Base-by-base conservation (phyloP, 1,140 invertebrate species). In the Sminthurides bifidus region DNA sequence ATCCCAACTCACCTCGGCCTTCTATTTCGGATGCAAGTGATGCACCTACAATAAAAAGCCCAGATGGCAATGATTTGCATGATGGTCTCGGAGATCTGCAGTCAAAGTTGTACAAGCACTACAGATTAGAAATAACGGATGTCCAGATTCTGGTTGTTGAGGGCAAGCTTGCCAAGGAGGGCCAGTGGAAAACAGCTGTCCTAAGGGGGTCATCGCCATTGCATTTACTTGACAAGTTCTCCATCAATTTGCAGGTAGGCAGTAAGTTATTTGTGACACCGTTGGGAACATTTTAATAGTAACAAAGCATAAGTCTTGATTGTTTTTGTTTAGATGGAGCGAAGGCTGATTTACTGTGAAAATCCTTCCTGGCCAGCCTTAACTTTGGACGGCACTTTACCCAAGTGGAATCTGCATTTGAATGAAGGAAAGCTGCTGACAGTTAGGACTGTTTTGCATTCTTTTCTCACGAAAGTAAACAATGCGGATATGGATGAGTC, bases 151-250 rank as follows among this genome's bases (percentile, higher is more conserved):
- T 96, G 46, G 83, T 92, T 29, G 57, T 61, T 8, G 63, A 65
- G 27, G 57, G 56, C 14, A 61, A 60, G 44, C 21, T 46, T 10
- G 33, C 17, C 0, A 53, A 49, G 2, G 82, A 83, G 63, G 90
- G 93, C 64, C 88, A 91, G 70, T 92, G 88, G 85, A 83, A 84
- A 63, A 84, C 87, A 66, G 86, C 87, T 0, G 81, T 89, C 66
- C 78, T 82, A 2, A 82, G 86, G 69, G 83, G 83, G 12, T 84
- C 82, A 12, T 88, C 87, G 0, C 81, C 78, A 23, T 74, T 93
- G 57, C 91, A 96, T 66, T 77, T 95, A 12, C 70, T 96, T 19
- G 90, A 96, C 68, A 77, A 86, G 64, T 94, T 95, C 67, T 92
- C 83, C 65, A 93, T 95, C 63, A 84, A 82, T 6, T 66, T 95